These are phyloP conservation scores for Cyclopterus lumpus DNA, from an alignment of 2,797 vertebrate genomes.

Conservation along the genomic window DNA sequence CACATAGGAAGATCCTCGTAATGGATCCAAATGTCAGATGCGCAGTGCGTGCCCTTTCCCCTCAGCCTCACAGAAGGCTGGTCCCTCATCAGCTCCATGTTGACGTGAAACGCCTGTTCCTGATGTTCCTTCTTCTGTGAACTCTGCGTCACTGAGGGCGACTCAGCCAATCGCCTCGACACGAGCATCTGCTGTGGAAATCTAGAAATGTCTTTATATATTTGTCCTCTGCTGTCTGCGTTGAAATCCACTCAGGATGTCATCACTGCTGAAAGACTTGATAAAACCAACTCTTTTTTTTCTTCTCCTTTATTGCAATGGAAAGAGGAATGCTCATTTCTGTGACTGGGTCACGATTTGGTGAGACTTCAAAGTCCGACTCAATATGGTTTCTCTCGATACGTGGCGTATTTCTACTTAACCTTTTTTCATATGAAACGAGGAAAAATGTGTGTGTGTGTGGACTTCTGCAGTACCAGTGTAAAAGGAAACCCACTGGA, in stretches of 20 bases:
- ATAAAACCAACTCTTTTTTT: slow-evolving; percentile 18
- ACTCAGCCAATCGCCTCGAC: background rate
- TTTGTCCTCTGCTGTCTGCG: background rate
- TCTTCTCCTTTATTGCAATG: background rate
- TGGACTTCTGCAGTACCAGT: background rate
- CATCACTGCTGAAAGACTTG: slow-evolving; percentile 28
- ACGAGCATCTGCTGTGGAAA: background rate
- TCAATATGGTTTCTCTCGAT: background rate
- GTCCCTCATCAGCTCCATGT: slow-evolving; percentile 12
- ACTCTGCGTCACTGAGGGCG: slow-evolving; percentile 43
- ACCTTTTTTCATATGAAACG: background rate
- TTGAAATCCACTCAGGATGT: slow-evolving; percentile 35
- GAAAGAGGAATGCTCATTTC: background rate
- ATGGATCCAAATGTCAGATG: slow-evolving; percentile 9
- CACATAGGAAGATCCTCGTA: background rate
- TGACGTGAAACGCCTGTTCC: slow-evolving; percentile 30
- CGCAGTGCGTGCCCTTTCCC: background rate
- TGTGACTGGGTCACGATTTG: background rate
- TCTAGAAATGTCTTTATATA: background rate
- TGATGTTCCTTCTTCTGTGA: slow-evolving; percentile 20
- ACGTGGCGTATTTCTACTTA: background rate
- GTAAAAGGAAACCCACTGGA: background rate
- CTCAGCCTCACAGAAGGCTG: slow-evolving; percentile 5
- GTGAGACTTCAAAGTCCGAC: background rate
- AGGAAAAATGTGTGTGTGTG: background rate